Base-by-base conservation (phyloP, 1,140 invertebrate species). In the Cydia splendana region DNA sequence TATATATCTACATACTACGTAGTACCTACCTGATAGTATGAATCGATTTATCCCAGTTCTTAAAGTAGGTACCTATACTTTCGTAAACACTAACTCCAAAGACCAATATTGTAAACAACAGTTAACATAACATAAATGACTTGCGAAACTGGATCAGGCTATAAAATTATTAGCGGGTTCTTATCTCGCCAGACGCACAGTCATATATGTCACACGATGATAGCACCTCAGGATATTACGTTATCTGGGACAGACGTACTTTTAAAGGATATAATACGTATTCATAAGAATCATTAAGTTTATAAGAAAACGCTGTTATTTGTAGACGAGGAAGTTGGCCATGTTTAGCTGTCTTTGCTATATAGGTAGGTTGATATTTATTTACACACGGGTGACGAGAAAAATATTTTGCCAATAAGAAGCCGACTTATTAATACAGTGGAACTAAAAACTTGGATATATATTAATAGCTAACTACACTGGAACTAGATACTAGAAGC, bases 171-270 rank as follows among this genome's bases (percentile, higher is more conserved):
- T 71, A n/a, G 67, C 67, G 34, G 7, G n/a, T 24, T 69, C 65
- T 69, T 71, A 71, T 71, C 67, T 42, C 15, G 13, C 6, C 67
- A 42, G 67, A 42, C 67, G 34, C 18, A 71, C 67, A n/a, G 30
- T 38, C 67, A 38, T 18, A 13, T 71, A 20, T 62, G 57, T 24
- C 57, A 62, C 57, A 24, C 38, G 24, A 71, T 38, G 28, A 71
- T 71, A 71, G 65, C 13, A 34, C 9, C 34, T 34, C 18, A 38
- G 30, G 34, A 42, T 18, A 71, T 71, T 38, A 71, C 34, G 67
- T 71, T 71, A 71, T 71, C 67, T 15, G n/a, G 30, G 34, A 18
- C 67, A n/a, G n/a, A 18, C 38, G 34, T 5, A 15, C 67, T 38
- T 71, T 18, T 62, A 62, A 71, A 71, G 67, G 34, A 71, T 42